Evolutionary conservation across 2,113 vertebrate genomes (phyloP), one percentile per base, ranked within the genome.

Genomic region (Poeciliopsis prolifica): DNA sequence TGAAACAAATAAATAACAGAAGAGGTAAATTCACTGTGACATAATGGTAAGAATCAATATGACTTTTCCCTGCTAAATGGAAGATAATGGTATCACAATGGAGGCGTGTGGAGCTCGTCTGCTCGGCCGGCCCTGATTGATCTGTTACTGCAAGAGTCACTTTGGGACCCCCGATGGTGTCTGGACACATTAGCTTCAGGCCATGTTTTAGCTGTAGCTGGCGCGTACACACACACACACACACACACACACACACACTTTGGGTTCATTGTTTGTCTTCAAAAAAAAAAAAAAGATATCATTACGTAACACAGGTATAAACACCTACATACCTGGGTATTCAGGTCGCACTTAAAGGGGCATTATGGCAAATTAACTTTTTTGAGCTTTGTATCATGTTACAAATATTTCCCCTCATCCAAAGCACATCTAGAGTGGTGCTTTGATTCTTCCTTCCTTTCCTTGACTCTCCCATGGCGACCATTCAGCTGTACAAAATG

Each of bases 51-150:
- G 83, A 85, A 91, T 92, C 90, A 82, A 91, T 93, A 84, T 76
- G 80, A 87, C 86, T 90, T 91, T 93, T 89, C 79, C 84, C 82
- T 72, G 74, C 85, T 90, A 87, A 91, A 92, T 88, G 86, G 89
- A 85, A 90, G 84, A 88, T 90, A 93, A 91, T 88, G 80, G 89
- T 78, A 87, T 86, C 89, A 91, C 86, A 85, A 86, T 85, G 89
- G 84, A 89, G 83, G 88, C 80, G 72, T 79, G 86, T 77, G 80
- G 89, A 86, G 86, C 81, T 92, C 83, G 84, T 91, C 88, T 86
- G 71, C 83, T 87, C 88, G 86, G 83, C 83, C 79, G 74, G 70
- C 54, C 29, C 72, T 87, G 91, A 92, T 90, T 91, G 91, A 92
- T 92, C 88, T 87, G 83, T 90, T 89, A 85, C 86, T 91, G 81